These are phyloP conservation scores for Mythimna lalbum DNA, from an alignment of 2,888 invertebrate genomes.

Conservation along the genomic window DNA sequence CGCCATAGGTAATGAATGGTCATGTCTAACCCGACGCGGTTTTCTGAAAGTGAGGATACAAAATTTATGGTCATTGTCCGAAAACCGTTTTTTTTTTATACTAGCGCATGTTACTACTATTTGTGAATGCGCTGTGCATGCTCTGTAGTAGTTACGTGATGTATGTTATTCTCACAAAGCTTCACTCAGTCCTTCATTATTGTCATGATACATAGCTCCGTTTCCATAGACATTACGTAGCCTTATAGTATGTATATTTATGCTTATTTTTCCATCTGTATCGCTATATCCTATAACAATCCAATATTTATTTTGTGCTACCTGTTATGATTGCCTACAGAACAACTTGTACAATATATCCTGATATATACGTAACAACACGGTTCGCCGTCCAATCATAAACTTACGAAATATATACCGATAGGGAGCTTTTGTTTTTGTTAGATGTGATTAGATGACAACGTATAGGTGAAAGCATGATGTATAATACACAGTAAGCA, in stretches of 20 bases:
- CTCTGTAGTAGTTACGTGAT: slow-evolving; percentile 50
- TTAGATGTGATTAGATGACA: slow-evolving; percentile 78
- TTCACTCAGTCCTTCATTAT: slow-evolving; percentile 68
- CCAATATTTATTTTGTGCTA: slow-evolving; percentile 58
- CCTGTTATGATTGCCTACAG: slow-evolving; percentile 62
- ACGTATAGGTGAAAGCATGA: slow-evolving; percentile 81
- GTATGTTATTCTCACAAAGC: slow-evolving; percentile 69
- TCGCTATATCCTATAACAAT: slow-evolving; percentile 68
- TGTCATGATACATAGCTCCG: slow-evolving; percentile 63
- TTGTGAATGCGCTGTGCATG: slow-evolving; percentile 65
- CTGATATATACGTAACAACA: slow-evolving; percentile 56
- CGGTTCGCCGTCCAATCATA: slow-evolving; percentile 58
- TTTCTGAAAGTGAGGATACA: slow-evolving; percentile 62
- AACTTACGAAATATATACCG: slow-evolving; percentile 57
- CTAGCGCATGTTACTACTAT: slow-evolving; percentile 52
- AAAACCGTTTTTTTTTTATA: slow-evolving; percentile 50
- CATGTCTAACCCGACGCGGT: slow-evolving; percentile 60
- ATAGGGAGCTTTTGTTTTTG: slow-evolving; percentile 77
- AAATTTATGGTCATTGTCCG: slow-evolving; percentile 61
- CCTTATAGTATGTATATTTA: slow-evolving; percentile 65
- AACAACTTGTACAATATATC: slow-evolving; percentile 51
- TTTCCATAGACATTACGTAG: slow-evolving; percentile 63
- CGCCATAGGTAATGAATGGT: slow-evolving; percentile 29
- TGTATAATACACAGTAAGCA: slow-evolving; percentile 77
- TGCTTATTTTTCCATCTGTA: slow-evolving; percentile 69